Percentiles rank a stretch among this genome's conserved stretches.
Evolutionary conservation across 2,888 invertebrate species (phyloP).

Genomic region (Molanna angustata): DNA sequence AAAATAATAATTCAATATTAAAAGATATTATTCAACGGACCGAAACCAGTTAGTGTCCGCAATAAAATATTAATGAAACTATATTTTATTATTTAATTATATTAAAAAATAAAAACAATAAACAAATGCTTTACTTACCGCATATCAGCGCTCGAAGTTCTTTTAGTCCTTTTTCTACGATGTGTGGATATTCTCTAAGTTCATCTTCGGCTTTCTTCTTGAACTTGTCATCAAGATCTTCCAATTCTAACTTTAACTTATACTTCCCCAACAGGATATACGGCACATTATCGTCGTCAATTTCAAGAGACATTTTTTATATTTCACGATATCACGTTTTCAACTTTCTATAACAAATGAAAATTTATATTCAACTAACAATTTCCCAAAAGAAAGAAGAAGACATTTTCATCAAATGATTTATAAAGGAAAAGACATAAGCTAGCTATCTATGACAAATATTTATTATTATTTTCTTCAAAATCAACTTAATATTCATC

Average conservation of each 20-base stretch:
- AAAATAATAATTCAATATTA: no score
- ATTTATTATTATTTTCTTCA: no score
- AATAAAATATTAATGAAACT: neutral
- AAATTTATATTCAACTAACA: no score
- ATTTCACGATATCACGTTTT: no score
- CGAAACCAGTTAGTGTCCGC: neutral
- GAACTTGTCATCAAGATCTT: slow-evolving; percentile 55
- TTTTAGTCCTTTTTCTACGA: slow-evolving; percentile 56
- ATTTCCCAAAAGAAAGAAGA: no score
- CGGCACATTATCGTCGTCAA: slow-evolving; percentile 56
- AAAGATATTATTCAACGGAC: no score
- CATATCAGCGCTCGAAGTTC: slow-evolving; percentile 57
- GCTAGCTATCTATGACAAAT: no score
- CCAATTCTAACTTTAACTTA: slow-evolving; percentile 61
- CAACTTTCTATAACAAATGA: no score
- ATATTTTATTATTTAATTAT: neutral
- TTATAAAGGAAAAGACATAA: no score
- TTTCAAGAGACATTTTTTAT: slow-evolving; percentile 54
- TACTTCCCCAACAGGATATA: slow-evolving; percentile 61
- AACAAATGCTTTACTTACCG: slow-evolving; percentile 52
- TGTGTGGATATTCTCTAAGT: slow-evolving; percentile 69
- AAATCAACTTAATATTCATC: no score
- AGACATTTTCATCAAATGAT: no score
- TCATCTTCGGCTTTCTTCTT: slow-evolving; percentile 65
- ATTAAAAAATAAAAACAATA: neutral